Base-by-base conservation (phyloP, 2,797 vertebrate species). In the Atherinosoma microstoma region DNA sequence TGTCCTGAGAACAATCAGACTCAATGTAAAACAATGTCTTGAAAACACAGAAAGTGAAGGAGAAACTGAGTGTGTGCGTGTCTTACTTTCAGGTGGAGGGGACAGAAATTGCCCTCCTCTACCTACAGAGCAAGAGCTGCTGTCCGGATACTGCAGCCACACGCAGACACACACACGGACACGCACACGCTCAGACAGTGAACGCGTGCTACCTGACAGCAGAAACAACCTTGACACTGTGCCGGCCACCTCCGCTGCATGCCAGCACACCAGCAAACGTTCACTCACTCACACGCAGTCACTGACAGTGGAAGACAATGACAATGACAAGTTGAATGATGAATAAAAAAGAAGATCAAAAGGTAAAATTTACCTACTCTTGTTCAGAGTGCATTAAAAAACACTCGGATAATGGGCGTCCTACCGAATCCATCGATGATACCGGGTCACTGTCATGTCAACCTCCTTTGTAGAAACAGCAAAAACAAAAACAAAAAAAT, bases 361-460 rank as follows among this genome's bases (percentile, higher is more conserved):
- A 92, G 84, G 84, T 90, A 93, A 96, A 96, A 96, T 96, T 95
- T 97, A 99, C 98, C 97, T 98, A 99, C 98, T 98, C 97, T 97
- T 98, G 97, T 94, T 98, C 97, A 96, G 97, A 98, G 96, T 98
- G 97, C 95, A 98, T 95, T 93, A 97, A 95, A 96, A 98, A 97
- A 96, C 97, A 97, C 94, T 99, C 97, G 88, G 97, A 95, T 90
- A 98, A 94, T 86, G 95, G 97, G 94, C 96, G 97, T 98, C 98
- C 98, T 98, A 98, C 97, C 95, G 96, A 96, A 97, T 99, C 98
- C 98, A 99, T 99, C 95, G 96, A 96, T 95, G 94, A 90, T 88
- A 86, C 92, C 93, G 95, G 95, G 94, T 94, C 93, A 98, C 95
- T 96, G 97, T 98, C 94, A 94, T 97, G 94, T 94, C 94, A 95